Conservation (phyloP, 2,888 invertebrate genomes). For the Ashinkailepas kermadecensis region DNA sequence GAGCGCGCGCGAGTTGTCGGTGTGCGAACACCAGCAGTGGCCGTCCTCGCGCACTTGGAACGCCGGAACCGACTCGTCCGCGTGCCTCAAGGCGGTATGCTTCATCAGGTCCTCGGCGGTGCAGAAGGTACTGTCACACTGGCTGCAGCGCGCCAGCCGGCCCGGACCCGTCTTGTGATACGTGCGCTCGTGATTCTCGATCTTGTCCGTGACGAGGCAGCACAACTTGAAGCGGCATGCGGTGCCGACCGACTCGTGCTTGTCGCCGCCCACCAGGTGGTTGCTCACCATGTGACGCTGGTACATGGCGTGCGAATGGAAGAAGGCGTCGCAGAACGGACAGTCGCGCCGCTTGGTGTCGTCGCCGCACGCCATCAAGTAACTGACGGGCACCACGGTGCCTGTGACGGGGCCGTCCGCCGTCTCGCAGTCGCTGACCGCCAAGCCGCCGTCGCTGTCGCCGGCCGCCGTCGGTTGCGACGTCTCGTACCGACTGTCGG, state of each 20-base stretch:
- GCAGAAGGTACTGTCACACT: neutral
- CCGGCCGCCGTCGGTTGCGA: neutral
- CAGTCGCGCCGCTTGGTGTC: neutral
- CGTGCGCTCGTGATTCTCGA: neutral
- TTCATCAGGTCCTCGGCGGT: neutral
- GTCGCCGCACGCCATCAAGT: neutral
- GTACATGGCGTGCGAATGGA: neutral
- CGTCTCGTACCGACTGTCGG: neutral
- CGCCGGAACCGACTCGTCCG: neutral
- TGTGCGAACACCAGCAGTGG: neutral
- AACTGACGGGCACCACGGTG: neutral
- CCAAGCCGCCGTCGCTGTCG: neutral
- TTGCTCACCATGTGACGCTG: neutral
- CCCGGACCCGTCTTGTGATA: neutral
- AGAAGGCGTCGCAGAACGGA: slow-evolving; percentile 7
- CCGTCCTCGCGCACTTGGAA: neutral
- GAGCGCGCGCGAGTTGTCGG: neutral
- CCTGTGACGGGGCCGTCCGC: too few relatives aligned
- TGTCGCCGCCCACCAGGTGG: neutral
- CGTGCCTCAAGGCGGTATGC: neutral
- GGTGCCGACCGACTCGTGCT: neutral
- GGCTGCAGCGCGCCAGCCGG: neutral
- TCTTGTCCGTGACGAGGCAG: neutral
- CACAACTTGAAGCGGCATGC: neutral
- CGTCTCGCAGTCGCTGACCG: neutral